Conservation (phyloP, 2,888 invertebrate genomes). For the Melanchra persicariae region DNA sequence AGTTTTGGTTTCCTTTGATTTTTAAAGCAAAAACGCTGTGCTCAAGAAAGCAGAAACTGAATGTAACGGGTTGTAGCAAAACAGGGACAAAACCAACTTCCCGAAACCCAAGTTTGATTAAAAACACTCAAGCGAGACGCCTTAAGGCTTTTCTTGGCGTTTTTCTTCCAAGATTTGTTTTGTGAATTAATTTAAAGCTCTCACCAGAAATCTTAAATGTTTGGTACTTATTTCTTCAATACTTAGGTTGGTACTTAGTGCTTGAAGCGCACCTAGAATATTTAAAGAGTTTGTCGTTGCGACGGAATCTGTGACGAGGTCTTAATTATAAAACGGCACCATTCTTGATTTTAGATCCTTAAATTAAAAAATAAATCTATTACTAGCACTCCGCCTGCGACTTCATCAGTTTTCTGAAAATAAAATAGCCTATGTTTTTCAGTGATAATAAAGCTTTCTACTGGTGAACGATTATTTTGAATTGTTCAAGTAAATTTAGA, state of each 20-base stretch:
- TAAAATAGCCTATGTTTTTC: too few species aligned
- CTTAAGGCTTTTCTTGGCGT: conserved; percentile 54
- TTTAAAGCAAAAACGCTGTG: conserved; percentile 14
- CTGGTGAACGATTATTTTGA: too few species aligned
- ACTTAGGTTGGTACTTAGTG: conserved; percentile 25
- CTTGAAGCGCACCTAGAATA: conserved; percentile 25
- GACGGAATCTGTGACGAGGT: conserved; percentile 21
- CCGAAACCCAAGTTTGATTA: conserved; percentile 59
- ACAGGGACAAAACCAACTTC: conserved; percentile 40
- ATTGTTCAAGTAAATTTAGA: too few species aligned
- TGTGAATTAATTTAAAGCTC: conserved; percentile 65
- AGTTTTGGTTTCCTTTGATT: background rate
- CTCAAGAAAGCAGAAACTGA: conserved; percentile 21
- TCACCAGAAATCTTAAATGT: conserved; percentile 45
- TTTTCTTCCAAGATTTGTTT: conserved; percentile 68
- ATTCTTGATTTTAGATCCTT: background rate
- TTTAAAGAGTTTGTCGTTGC: conserved; percentile 19
- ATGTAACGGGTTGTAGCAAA: conserved; percentile 33
- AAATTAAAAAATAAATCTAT: too few species aligned
- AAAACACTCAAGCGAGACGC: conserved; percentile 64
- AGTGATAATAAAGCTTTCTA: too few species aligned
- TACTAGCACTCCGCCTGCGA: too few species aligned
- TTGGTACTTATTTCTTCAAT: conserved; percentile 55
- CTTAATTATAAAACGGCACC: background rate
- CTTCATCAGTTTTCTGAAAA: too few species aligned